A percentile compares a stretch with the other conserved stretches of the same genome.
Evolutionary conservation across 2,113 vertebrate genomes (phyloP).

Genomic region (Chionis minor): DNA sequence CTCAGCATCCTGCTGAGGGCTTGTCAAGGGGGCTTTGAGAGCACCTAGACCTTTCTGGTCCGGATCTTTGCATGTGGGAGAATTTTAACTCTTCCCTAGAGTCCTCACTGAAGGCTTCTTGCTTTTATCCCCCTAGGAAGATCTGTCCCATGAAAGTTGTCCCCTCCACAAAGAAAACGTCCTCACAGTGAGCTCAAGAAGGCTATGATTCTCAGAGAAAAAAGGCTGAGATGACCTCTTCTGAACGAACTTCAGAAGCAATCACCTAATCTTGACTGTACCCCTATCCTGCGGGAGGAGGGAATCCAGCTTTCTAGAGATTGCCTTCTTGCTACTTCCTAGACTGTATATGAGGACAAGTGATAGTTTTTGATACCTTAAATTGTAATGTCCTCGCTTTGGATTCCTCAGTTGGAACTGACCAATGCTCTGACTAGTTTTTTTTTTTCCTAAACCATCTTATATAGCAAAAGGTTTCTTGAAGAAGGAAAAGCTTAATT

Average conservation of each 20-base stretch:
- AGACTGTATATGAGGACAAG: background rate
- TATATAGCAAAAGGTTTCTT: background rate
- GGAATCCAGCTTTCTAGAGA: background rate
- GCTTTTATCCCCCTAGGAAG: background rate
- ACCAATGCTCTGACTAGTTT: background rate
- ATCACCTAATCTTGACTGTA: fast-evolving
- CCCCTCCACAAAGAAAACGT: background rate
- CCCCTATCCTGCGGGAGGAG: background rate
- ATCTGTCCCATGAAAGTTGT: background rate
- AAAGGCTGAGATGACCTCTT: background rate
- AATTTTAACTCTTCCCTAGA: background rate
- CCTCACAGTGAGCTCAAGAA: background rate
- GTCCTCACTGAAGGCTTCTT: background rate
- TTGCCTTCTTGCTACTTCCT: background rate
- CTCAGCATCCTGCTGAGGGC: background rate
- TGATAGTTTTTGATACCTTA: background rate
- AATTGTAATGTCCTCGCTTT: background rate
- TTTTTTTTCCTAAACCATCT: background rate
- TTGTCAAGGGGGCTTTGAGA: background rate
- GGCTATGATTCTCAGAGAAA: background rate
- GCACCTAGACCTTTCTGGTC: background rate
- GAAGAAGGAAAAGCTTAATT: background rate
- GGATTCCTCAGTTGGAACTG: background rate
- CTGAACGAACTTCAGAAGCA: background rate
- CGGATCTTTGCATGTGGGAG: background rate